Base-by-base conservation (phyloP, 2,888 invertebrate species). In the Drosophila bunnanda region DNA sequence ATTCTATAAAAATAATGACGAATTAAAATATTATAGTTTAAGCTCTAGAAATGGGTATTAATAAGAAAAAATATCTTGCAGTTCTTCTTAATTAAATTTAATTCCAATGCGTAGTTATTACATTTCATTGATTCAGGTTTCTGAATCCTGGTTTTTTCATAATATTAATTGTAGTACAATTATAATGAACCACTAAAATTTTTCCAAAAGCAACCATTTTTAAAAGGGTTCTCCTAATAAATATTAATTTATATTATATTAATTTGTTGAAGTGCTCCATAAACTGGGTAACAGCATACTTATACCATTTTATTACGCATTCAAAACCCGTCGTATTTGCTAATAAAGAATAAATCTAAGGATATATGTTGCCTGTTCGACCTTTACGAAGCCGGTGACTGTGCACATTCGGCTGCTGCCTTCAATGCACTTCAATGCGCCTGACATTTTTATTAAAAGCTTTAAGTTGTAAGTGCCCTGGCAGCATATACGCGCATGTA, bases 401-500 rank as follows among this genome's bases (percentile, higher is more conserved):
- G 25, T 46, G 32, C 44, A 41, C 60, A 41, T 71, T 38, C 46
- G 34, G 30, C 60, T 54, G 36, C 28, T 28, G 36, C 55, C 66
- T 56, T 74, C 68, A 67, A 77, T 86, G 75, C 81, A 76, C 76
- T 86, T 84, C 81, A 77, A 84, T 86, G 82, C 86, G 78, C 78
- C 78, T 87, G 88, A 88, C 87, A 87, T 88, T 87, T 87, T 88
- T 87, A 87, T 88, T 86, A 87, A 87, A 87, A 87, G 86, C 88
- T 88, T 87, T 78, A 87, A 88, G 86, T 77, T 86, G 88, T 86
- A 75, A 73, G 74, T 71, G 73, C 71, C 71, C 73, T 68, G 44
- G 17, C 34, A 59, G 53, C 61, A 57, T 52, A 48, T 50, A 44
- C 53, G 58, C 44, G 58, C 56, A 48, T 48, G 61, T 46, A 62